Percentiles rank a stretch among this genome's conserved stretches.
Conservation (phyloP, 2,888 invertebrate genomes). For the Nemotelus pantherinus region DNA sequence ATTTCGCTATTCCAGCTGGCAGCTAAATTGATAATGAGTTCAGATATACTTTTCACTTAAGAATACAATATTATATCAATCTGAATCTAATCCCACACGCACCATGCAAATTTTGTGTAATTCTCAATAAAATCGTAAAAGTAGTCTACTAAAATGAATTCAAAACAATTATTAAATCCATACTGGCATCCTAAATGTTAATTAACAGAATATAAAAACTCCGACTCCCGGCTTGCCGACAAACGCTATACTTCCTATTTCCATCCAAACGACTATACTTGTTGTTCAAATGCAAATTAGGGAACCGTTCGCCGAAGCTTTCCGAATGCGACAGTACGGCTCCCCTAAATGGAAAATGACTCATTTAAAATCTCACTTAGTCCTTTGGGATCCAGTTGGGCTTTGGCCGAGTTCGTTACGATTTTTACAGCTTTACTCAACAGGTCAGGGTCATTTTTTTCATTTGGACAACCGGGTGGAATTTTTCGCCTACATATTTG, state of each 20-base stretch:
- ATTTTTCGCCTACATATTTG: not conserved
- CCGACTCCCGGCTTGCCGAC: conserved; percentile 3
- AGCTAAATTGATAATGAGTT: too few relatives aligned
- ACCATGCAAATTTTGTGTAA: too few relatives aligned
- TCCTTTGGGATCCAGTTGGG: conserved; percentile 22
- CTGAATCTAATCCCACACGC: too few relatives aligned
- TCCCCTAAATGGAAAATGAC: conserved; percentile 21
- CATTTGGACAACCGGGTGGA: not conserved
- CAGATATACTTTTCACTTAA: too few relatives aligned
- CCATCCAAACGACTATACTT: not conserved
- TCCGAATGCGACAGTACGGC: not conserved
- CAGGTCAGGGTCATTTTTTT: conserved; percentile 35
- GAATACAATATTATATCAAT: too few relatives aligned
- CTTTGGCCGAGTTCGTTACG: conserved; percentile 10
- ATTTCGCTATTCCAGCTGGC: too few relatives aligned
- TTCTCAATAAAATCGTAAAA: too few relatives aligned
- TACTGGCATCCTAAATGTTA: conserved; percentile 20
- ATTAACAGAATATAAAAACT: conserved; percentile 36
- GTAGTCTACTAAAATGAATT: not conserved
- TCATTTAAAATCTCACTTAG: conserved; percentile 31
- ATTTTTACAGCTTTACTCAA: conserved; percentile 19
- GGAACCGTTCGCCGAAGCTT: not conserved
- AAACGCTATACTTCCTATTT: not conserved
- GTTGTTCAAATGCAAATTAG: conserved; percentile 38
- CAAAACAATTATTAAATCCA: conserved; percentile 22